Conservation (phyloP, 2,888 invertebrate genomes). For the Lycaena phlaeas region DNA sequence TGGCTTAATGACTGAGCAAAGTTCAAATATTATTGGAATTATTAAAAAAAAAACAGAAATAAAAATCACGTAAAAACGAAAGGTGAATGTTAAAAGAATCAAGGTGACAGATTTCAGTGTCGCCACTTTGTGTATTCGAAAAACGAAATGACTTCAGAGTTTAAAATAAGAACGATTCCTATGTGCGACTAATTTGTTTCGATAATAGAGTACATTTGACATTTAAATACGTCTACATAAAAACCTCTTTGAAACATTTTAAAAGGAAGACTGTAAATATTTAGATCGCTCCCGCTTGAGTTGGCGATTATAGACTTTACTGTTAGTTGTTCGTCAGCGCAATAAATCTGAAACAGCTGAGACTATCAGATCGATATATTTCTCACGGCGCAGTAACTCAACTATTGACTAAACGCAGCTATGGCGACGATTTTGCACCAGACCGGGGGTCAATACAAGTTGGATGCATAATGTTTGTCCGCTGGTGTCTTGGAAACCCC, state of each 20-base stretch:
- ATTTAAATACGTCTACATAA: neutral
- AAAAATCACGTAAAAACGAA: neutral
- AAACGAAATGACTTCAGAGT: constrained; percentile 24
- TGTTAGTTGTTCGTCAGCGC: constrained; percentile 30
- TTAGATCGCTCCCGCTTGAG: constrained; percentile 15
- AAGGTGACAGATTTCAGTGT: constrained; percentile 7
- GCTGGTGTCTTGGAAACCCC: constrained; percentile 43
- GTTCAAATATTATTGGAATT: neutral
- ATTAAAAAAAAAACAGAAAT: neutral
- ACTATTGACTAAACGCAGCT: constrained; percentile 30
- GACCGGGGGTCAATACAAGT: constrained; percentile 29
- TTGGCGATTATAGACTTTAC: constrained; percentile 26
- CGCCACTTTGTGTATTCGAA: constrained; percentile 15
- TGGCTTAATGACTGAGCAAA: neutral
- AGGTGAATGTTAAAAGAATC: neutral
- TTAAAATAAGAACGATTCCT: constrained; percentile 25
- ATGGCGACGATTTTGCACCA: constrained; percentile 20
- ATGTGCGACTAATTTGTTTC: neutral
- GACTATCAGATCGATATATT: constrained; percentile 55
- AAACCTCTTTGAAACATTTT: neutral
- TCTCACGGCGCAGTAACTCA: constrained; percentile 57
- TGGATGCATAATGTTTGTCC: constrained; percentile 30
- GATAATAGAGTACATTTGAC: constrained; percentile 15
- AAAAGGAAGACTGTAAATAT: neutral
- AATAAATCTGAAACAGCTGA: constrained; percentile 37